These are phyloP conservation scores for Zaprionus lineosus DNA, from an alignment of 2,888 invertebrate genomes.

Conservation along the genomic window DNA sequence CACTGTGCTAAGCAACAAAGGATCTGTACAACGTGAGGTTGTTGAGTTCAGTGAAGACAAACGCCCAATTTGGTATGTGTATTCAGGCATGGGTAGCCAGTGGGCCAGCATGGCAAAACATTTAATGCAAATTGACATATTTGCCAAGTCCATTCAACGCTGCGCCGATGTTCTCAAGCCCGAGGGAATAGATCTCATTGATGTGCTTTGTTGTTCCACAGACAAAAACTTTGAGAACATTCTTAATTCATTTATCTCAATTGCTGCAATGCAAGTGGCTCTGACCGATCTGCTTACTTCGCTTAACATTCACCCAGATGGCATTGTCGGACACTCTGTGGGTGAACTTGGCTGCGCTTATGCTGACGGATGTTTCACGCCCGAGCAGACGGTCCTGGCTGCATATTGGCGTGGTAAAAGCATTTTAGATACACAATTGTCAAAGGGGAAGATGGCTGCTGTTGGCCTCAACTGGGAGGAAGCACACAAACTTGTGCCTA, in stretches of 20 bases:
- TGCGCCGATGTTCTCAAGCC: constrained; percentile 90
- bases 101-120: constrained; percentile 97
- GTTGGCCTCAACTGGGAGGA: constrained; percentile 95
- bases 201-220: constrained; percentile 89
- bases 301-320: constrained; percentile 92
- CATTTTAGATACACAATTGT: constrained; percentile 89
- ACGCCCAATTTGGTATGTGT: constrained; percentile 96
- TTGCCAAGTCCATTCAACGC: constrained; percentile 90
- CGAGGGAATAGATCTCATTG: constrained; percentile 91
- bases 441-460: constrained; percentile 94
- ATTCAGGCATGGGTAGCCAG: constrained; percentile 99
- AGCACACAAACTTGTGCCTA: constrained; percentile 88
- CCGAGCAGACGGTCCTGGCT: constrained; percentile 95
- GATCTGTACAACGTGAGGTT: constrained; percentile 83
- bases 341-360: constrained; percentile 92
- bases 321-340: constrained; percentile 96
- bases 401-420: constrained; percentile 96
- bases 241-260: constrained; percentile 94
- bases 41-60: constrained; percentile 84
- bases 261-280: constrained; percentile 97
- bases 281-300: constrained; percentile 93
- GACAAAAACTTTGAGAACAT: constrained; percentile 92
- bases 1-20: constrained; percentile 86
- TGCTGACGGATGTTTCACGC: constrained; percentile 96
- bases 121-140: constrained; percentile 91